Evolutionary conservation across 2,113 vertebrate species (phyloP), one percentile per base, ranked within the genome.

Genomic region (Aythya baeri): DNA sequence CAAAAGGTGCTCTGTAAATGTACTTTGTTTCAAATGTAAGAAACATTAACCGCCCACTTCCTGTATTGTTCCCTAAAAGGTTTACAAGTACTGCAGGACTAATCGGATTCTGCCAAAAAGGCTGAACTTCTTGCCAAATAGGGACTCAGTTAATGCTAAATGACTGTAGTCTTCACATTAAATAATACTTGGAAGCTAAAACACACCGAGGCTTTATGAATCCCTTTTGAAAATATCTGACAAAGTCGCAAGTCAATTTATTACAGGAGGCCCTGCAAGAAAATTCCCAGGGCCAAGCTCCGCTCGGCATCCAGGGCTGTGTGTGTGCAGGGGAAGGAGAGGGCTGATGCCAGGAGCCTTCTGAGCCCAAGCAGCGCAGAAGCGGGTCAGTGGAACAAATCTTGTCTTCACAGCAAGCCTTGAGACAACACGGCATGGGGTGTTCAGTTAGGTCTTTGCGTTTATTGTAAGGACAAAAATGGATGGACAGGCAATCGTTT

Each of bases 11-110:
- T 85, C 86, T 82, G 92, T 88, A 67, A 73, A 76, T 83, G 93
- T 50, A 76, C 92, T 96, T 96, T 83, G 81, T 93, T 94, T 92
- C 57, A 77, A 75, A 96, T 93, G 93, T 57, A 88, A 94, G 94
- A 95, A 98, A 94, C 91, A 86, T 70, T 91, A 95, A 76, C 96
- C 94, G 85, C 96, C 91, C 95, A 93, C 95, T 97, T 97, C 96
- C 96, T 94, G 96, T 83, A 76, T 52, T 80, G 96, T 93, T 95
- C 92, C 76, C 93, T 95, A 91, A 75, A 87, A 94, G 83, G 89
- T 95, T 97, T 96, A 96, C 93, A 96, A 94, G 93, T 86, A 89
- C 88, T 83, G 91, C 95, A 93, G 85, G 46, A 86, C 93, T 88
- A 92, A 82, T 62, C 49, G 25, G 41, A 38, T 38, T 68, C 88